Conservation (phyloP, 2,888 invertebrate species). For the Reticulitermes lucifugus region DNA sequence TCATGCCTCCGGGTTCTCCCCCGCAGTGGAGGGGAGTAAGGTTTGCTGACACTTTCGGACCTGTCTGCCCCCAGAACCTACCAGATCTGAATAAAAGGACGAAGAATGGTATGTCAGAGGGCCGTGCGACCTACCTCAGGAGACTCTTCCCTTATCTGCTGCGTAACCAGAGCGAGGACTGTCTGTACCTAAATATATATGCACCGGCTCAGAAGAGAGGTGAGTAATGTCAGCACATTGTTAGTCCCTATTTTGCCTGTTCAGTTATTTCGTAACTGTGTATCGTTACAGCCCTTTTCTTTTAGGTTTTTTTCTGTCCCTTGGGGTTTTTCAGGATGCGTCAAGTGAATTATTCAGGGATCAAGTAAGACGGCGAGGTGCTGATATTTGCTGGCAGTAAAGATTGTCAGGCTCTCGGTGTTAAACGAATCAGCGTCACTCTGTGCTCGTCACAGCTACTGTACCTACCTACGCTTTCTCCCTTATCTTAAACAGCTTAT, state of each 20-base stretch:
- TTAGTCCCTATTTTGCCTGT: background rate
- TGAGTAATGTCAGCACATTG: slow-evolving; percentile 68
- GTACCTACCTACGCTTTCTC: too few species aligned
- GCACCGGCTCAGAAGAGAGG: slow-evolving; percentile 79
- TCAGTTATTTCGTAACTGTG: too few species aligned
- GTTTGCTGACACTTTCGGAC: slow-evolving; percentile 77
- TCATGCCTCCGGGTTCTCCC: slow-evolving; percentile 89
- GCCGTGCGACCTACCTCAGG: slow-evolving; percentile 77
- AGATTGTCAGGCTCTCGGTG: too few species aligned
- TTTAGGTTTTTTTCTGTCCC: too few species aligned
- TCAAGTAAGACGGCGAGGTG: too few species aligned
- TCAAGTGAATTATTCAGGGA: too few species aligned
- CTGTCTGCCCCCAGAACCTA: slow-evolving; percentile 89
- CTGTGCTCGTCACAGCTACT: too few species aligned
- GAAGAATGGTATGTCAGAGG: slow-evolving; percentile 68
- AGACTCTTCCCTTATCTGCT: slow-evolving; percentile 75
- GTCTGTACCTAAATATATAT: slow-evolving; percentile 92
- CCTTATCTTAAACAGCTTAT: too few species aligned
- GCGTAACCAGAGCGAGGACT: slow-evolving; percentile 75
- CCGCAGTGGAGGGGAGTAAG: slow-evolving; percentile 82
- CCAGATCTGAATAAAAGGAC: slow-evolving; percentile 65
- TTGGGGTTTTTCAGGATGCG: too few species aligned
- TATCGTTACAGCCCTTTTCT: too few species aligned
- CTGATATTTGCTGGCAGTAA: too few species aligned
- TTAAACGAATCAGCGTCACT: too few species aligned